Percentiles rank a stretch among this genome's conserved stretches.
These are phyloP conservation scores for Peromyscus maniculatus DNA, from an alignment of 2,113 vertebrate genomes.

Conservation along the genomic window DNA sequence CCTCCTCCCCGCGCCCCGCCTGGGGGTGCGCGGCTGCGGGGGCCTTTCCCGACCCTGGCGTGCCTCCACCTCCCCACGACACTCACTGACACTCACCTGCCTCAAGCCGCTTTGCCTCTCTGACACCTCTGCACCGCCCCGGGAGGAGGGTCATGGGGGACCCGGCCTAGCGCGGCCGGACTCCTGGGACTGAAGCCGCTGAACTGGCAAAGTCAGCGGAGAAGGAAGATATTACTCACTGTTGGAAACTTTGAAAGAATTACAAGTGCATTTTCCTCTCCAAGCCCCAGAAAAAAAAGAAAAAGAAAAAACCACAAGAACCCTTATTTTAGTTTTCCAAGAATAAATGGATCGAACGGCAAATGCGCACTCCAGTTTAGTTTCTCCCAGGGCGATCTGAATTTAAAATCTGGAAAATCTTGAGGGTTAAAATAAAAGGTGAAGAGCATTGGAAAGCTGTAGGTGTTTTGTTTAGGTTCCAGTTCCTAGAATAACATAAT, in stretches of 20 bases:
- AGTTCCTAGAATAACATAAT: conserved; percentile 63
- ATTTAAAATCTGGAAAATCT: conserved; percentile 38
- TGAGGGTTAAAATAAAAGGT: background rate
- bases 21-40: background rate
- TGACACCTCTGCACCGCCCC: fast-evolving
- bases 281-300: background rate
- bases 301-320: too few species aligned
- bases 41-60: background rate
- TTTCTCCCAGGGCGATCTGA: background rate
- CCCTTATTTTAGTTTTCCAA: conserved; percentile 1
- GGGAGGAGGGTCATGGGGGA: background rate
- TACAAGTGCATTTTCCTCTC: conserved; percentile 61
- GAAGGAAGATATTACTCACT: conserved; percentile 66
- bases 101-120: background rate
- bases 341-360: conserved; percentile 2
- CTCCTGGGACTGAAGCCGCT: background rate
- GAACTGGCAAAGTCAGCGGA: conserved; percentile 47
- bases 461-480: conserved; percentile 38
- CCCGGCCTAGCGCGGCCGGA: conserved; percentile 40
- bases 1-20: background rate
- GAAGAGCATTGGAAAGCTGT: conserved; percentile 28
- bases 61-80: background rate
- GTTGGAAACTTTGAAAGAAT: conserved; percentile 71
- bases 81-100: conserved; percentile 54
- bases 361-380: background rate